These are phyloP conservation scores for Lates japonicus DNA, from an alignment of 2,797 vertebrate genomes.

Conservation along the genomic window DNA sequence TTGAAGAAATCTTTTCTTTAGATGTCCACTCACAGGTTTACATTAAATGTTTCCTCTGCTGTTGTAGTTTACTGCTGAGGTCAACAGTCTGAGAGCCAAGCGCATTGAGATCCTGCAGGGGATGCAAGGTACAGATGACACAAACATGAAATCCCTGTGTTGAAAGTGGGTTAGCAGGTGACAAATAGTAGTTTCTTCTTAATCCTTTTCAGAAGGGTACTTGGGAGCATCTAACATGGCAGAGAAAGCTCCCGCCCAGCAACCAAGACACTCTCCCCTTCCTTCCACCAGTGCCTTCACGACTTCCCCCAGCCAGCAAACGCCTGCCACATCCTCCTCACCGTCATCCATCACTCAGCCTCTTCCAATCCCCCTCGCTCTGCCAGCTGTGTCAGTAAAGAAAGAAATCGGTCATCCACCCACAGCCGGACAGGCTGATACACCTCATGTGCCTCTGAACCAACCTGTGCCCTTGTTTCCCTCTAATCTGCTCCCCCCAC, in stretches of 20 bases:
- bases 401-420: conserved; percentile 8
- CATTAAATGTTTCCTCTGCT: neutral
- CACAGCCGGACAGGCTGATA: conserved; percentile 46
- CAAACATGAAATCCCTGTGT: neutral
- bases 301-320: conserved; percentile 25
- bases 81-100: conserved; percentile 90
- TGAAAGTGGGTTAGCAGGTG: neutral
- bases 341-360: neutral
- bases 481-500: conserved; percentile 3
- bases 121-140: conserved; percentile 87
- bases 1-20: neutral
- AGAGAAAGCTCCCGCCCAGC: conserved; percentile 14
- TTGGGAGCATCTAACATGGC: neutral
- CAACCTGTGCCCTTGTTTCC: conserved; percentile 24
- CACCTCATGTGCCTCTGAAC: conserved; percentile 29
- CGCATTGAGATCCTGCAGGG: conserved; percentile 94
- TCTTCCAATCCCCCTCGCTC: neutral
- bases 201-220: conserved; percentile 54
- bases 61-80: conserved; percentile 89
- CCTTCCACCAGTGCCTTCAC: conserved; percentile 7
- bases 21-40: neutral
- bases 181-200: neutral
- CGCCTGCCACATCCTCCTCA: neutral
- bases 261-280: conserved; percentile 25
- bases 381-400: conserved; percentile 25